Evolutionary conservation across 1,140 invertebrate genomes (phyloP).

Genomic region (Zaprionus kolodkinae): DNA sequence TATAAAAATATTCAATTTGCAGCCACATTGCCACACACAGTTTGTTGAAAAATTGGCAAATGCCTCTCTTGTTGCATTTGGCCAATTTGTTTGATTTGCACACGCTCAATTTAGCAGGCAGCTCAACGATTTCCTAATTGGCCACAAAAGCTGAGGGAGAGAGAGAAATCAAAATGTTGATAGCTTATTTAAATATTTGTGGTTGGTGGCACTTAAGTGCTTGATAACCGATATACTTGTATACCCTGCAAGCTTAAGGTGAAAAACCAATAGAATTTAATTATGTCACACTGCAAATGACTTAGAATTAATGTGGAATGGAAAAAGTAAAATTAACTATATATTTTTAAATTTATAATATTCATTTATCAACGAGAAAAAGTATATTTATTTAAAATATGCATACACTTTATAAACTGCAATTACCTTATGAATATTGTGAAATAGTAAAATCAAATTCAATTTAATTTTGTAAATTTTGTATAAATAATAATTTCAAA

Average conservation of each 20-base stretch:
- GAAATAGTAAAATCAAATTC: too few species aligned
- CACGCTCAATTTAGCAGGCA: conserved; percentile 5
- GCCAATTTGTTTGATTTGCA: conserved; percentile 29
- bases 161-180: neutral
- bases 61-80: conserved; percentile 28
- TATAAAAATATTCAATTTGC: conserved; percentile 52
- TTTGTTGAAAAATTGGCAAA: neutral
- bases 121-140: conserved; percentile 5
- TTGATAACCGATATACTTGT: neutral
- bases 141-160: neutral
- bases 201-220: too few species aligned
- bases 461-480: too few species aligned
- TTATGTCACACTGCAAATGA: neutral
- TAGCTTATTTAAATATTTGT: neutral
- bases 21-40: neutral
- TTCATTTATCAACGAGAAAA: too few species aligned
- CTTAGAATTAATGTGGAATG: too few species aligned
- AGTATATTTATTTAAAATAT: too few species aligned
- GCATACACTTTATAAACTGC: too few species aligned
- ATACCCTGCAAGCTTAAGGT: neutral
- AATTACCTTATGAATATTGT: too few species aligned
- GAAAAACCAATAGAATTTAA: neutral
- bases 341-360: too few species aligned
- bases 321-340: too few species aligned
- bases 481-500: too few species aligned